Percentiles rank a stretch among this genome's conserved stretches.
These are phyloP conservation scores for Tychaedon coryphoeus DNA, from an alignment of 2,113 vertebrate species.

Conservation along the genomic window DNA sequence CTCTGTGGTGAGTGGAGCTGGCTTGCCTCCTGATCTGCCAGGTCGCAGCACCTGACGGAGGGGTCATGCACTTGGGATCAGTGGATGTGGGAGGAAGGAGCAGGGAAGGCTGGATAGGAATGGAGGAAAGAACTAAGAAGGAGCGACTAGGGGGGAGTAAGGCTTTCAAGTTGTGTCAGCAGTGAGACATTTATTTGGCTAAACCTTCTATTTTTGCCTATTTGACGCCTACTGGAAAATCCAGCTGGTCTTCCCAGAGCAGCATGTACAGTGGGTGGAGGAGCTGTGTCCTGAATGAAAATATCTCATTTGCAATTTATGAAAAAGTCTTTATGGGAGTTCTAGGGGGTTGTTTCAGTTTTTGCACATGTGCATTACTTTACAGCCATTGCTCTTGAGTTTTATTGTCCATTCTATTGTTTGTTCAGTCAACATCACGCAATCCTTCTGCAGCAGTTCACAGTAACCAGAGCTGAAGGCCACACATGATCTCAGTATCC, in stretches of 20 bases:
- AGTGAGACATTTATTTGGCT: not conserved
- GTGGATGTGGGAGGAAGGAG: not conserved
- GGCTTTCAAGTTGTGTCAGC: not conserved
- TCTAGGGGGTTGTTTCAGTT: not conserved
- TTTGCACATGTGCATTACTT: not conserved
- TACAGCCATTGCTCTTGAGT: not conserved
- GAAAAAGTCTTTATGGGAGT: not conserved
- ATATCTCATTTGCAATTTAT: not conserved
- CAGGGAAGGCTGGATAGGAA: not conserved
- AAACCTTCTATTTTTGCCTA: not conserved
- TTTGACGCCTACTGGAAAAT: not conserved
- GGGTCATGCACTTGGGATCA: not conserved
- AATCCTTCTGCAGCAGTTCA: not conserved
- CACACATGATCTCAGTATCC: not conserved
- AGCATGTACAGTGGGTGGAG: not conserved
- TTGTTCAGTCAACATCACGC: rapidly evolving
- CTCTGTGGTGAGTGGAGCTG: not conserved
- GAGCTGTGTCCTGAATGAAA: not conserved
- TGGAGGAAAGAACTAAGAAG: not conserved
- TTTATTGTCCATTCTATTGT: not conserved
- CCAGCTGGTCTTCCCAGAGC: not conserved
- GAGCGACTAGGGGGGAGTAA: not conserved
- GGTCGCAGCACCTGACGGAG: rapidly evolving
- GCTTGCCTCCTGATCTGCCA: not conserved
- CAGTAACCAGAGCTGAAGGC: not conserved